Conservation (phyloP, 1,140 invertebrate genomes). For the Globodera rostochiensis region DNA sequence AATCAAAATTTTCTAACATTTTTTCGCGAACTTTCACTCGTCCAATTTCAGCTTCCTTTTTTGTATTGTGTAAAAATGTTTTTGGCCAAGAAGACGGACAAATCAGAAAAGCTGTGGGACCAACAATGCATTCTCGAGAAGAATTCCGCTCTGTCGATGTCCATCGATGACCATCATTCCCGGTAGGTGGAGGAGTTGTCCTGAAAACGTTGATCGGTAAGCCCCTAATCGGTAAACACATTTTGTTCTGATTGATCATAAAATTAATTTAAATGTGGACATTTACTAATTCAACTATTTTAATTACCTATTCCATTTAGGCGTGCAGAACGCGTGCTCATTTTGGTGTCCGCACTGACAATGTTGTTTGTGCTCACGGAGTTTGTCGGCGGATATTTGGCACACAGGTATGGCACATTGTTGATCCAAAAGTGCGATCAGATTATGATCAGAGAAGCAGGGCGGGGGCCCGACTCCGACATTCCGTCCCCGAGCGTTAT, state of each 20-base stretch:
- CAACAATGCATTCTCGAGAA: slow-evolving; percentile 10
- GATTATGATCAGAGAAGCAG: no score
- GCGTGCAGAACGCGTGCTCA: slow-evolving; percentile 54
- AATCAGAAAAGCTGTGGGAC: slow-evolving; percentile 5
- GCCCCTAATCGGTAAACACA: no score
- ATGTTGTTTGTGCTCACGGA: slow-evolving; percentile 57
- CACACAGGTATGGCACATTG: slow-evolving; percentile 30
- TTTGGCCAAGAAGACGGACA: background rate
- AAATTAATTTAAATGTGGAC: no score
- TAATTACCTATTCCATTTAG: slow-evolving; percentile 15
- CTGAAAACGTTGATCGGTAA: no score
- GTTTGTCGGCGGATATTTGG: slow-evolving; percentile 58
- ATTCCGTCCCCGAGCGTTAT: no score
- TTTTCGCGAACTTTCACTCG: background rate
- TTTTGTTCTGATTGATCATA: no score
- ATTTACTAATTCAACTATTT: no score
- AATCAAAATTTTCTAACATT: background rate
- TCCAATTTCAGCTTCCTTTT: background rate
- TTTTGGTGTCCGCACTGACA: slow-evolving; percentile 56
- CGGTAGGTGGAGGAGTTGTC: background rate
- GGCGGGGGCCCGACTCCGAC: no score
- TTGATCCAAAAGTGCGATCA: no score
- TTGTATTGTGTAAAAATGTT: background rate
- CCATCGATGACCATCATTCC: background rate
- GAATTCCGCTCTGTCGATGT: background rate